Conservation (phyloP, 2,888 invertebrate genomes). For the Lysandra bellargus region DNA sequence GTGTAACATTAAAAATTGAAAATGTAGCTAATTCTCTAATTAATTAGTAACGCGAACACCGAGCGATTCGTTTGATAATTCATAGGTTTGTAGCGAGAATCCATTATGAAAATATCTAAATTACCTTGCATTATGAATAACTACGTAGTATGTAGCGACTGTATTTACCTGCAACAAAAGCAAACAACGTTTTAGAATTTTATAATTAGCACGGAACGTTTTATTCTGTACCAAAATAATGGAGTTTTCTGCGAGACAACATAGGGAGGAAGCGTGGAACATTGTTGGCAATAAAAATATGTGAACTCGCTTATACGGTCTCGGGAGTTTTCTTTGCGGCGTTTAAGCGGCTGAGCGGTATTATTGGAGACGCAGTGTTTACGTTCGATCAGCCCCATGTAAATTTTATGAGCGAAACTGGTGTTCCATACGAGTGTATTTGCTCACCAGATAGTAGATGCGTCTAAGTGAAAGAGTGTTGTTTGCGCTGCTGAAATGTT, state of each 20-base stretch:
- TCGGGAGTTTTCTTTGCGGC: constrained; percentile 54
- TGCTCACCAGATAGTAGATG: constrained; percentile 34
- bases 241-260: neutral
- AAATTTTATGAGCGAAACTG: constrained; percentile 42
- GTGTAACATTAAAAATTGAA: neutral
- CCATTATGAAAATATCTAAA: neutral
- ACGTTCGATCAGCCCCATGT: constrained; percentile 56
- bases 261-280: neutral
- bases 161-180: constrained; percentile 19
- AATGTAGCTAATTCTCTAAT: neutral
- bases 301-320: constrained; percentile 4
- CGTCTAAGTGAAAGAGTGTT: constrained; percentile 34
- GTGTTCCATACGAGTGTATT: constrained; percentile 38
- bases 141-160: neutral
- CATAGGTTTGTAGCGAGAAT: neutral
- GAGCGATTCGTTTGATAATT: neutral
- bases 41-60: neutral
- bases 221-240: neutral
- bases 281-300: constrained; percentile 30
- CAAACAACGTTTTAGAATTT: neutral
- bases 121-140: neutral
- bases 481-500: constrained; percentile 32
- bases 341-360: constrained; percentile 51
- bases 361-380: constrained; percentile 63
- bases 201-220: neutral